These are phyloP conservation scores for Leptinotarsa tumamoca DNA, from an alignment of 2,888 invertebrate species.

Conservation along the genomic window DNA sequence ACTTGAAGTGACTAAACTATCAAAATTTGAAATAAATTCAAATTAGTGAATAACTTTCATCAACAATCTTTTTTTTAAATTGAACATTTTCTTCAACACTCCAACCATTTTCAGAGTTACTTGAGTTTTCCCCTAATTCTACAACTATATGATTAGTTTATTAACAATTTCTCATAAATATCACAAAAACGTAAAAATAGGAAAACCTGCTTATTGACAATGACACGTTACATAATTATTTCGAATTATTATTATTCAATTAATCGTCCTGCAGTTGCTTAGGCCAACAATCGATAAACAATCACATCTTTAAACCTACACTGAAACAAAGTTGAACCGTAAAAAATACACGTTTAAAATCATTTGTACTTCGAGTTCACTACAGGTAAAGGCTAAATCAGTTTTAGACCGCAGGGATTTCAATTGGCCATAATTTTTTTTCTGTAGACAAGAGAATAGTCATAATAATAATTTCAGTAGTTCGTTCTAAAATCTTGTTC, in stretches of 20 bases:
- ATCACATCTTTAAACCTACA: conserved; percentile 37
- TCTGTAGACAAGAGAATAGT: not conserved
- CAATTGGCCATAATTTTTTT: conserved; percentile 41
- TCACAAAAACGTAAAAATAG: conserved; percentile 57
- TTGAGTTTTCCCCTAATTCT: conserved; percentile 48
- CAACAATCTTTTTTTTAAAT: not conserved
- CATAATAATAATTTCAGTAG: not conserved
- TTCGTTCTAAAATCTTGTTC: no score
- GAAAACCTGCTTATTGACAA: conserved; percentile 55
- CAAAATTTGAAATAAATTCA: not conserved
- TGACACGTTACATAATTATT: conserved; percentile 48
- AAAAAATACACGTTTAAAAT: conserved; percentile 41
- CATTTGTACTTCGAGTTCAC: conserved; percentile 44
- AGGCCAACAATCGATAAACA: conserved; percentile 47
- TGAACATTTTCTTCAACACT: not conserved
- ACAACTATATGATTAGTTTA: conserved; percentile 54
- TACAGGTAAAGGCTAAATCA: conserved; percentile 34
- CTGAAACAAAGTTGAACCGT: conserved; percentile 31
- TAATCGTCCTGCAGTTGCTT: conserved; percentile 39
- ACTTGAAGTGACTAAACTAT: not conserved
- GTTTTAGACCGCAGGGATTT: conserved; percentile 43
- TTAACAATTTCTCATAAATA: conserved; percentile 54
- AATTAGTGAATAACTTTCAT: not conserved
- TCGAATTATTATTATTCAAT: conserved; percentile 49
- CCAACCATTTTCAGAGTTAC: conserved; percentile 34